Evolutionary conservation across 2,888 invertebrate genomes (phyloP).

Genomic region (Lithophane socia): DNA sequence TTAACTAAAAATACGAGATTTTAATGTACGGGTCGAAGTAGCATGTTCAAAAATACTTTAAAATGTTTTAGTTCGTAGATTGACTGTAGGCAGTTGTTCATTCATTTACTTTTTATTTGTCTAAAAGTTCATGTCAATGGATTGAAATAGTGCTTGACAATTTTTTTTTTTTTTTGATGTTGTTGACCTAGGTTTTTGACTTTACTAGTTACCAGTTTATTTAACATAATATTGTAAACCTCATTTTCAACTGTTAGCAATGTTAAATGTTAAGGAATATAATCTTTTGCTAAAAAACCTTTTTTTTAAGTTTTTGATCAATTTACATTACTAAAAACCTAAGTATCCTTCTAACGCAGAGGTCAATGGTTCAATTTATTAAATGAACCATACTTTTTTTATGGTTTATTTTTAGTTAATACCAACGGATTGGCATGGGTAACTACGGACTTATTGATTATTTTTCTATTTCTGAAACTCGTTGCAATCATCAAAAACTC

Average conservation of each 20-base stretch:
- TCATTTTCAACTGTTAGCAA: constrained; percentile 3
- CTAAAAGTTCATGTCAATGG: constrained; percentile 48
- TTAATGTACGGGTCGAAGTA: constrained; percentile 64
- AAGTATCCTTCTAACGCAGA: not conserved
- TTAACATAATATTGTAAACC: not conserved
- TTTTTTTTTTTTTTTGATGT: constrained; percentile 56
- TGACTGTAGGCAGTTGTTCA: constrained; percentile 55
- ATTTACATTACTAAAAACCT: not conserved
- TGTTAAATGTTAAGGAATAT: not conserved
- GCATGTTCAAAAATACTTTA: constrained; percentile 74
- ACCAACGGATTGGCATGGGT: not conserved
- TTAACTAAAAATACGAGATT: constrained; percentile 54
- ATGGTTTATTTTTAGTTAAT: not conserved
- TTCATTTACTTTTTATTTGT: constrained; percentile 50
- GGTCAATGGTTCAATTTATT: not conserved
- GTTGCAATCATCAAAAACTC: constrained; percentile 17
- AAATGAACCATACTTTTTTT: not conserved
- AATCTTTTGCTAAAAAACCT: not conserved
- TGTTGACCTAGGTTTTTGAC: constrained; percentile 27
- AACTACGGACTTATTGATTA: not conserved
- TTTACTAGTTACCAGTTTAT: not conserved
- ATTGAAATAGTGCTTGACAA: constrained; percentile 65
- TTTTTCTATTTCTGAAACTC: constrained; percentile 12
- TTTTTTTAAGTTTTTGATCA: not conserved
- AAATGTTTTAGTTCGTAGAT: constrained; percentile 75